Evolutionary conservation across 2,113 vertebrate genomes (phyloP).

Genomic region (Isurus oxyrinchus): DNA sequence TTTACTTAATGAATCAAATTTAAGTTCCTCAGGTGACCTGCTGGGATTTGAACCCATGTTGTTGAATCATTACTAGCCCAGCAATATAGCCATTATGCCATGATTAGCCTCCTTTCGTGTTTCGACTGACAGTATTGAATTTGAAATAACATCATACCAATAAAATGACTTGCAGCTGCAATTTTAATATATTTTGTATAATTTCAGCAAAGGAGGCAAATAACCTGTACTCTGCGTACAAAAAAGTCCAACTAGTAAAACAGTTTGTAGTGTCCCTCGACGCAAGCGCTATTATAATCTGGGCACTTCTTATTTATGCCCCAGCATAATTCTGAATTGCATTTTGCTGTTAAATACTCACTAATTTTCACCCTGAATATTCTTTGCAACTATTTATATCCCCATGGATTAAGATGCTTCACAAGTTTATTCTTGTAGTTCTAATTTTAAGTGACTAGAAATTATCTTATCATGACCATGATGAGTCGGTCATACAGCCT

Average conservation of each 20-base stretch:
- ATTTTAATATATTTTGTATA: too few species aligned
- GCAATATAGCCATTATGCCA: too few species aligned
- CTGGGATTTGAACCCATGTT: too few species aligned
- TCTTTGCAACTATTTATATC: neutral
- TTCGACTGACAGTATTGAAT: neutral
- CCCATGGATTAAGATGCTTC: neutral
- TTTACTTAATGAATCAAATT: too few species aligned
- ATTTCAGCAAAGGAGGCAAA: neutral
- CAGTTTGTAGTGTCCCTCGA: neutral
- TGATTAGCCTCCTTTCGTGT: too few species aligned
- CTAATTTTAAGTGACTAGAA: constrained; percentile 17
- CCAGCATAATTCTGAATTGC: neutral
- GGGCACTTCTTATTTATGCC: neutral
- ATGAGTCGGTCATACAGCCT: neutral
- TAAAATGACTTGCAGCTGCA: too few species aligned
- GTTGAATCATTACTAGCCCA: too few species aligned
- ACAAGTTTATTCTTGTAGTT: neutral
- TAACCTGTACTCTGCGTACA: neutral
- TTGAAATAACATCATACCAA: neutral
- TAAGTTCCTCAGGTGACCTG: too few species aligned
- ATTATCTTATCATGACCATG: constrained; percentile 7
- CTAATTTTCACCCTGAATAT: neutral
- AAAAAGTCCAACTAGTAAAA: neutral
- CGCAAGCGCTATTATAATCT: too few species aligned
- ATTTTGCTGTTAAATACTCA: neutral